Evolutionary conservation across 2,113 vertebrate genomes (phyloP).

Genomic region (Cynoglossus semilaevis): DNA sequence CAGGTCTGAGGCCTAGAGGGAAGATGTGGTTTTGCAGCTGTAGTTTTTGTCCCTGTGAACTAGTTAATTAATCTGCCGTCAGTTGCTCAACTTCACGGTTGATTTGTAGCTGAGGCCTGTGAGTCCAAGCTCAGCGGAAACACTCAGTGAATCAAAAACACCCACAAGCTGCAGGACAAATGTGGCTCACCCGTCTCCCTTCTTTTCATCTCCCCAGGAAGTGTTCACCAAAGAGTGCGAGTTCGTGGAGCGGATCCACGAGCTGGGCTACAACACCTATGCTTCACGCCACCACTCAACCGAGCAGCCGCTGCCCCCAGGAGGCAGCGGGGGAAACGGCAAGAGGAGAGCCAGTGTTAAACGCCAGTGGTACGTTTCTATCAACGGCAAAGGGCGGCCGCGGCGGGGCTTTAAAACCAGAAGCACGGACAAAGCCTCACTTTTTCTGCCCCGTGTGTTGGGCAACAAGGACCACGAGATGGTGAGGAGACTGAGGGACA

Average conservation of each 20-base stretch:
- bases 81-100: neutral
- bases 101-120: neutral
- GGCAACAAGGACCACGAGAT: constrained; percentile 91
- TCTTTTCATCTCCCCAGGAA: constrained; percentile 75
- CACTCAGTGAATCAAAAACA: constrained; percentile 10
- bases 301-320: constrained; percentile 65
- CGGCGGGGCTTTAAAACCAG: constrained; percentile 91
- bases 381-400: constrained; percentile 95
- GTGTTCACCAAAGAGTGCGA: constrained; percentile 89
- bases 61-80: neutral
- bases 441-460: constrained; percentile 93
- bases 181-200: constrained; percentile 5
- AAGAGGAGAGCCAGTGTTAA: constrained; percentile 77
- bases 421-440: constrained; percentile 93
- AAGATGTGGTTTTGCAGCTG: neutral
- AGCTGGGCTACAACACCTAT: constrained; percentile 94
- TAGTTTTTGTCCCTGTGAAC: neutral
- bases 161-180: constrained; percentile 9
- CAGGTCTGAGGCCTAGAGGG: no score
- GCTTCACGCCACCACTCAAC: constrained; percentile 87
- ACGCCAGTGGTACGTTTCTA: constrained; percentile 93
- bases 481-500: constrained; percentile 74
- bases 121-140: neutral
- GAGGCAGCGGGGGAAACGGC: constrained; percentile 35
- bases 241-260: constrained; percentile 94